Base-by-base conservation (phyloP, 2,113 vertebrate genomes). In the Dendrocopos noguchii region DNA sequence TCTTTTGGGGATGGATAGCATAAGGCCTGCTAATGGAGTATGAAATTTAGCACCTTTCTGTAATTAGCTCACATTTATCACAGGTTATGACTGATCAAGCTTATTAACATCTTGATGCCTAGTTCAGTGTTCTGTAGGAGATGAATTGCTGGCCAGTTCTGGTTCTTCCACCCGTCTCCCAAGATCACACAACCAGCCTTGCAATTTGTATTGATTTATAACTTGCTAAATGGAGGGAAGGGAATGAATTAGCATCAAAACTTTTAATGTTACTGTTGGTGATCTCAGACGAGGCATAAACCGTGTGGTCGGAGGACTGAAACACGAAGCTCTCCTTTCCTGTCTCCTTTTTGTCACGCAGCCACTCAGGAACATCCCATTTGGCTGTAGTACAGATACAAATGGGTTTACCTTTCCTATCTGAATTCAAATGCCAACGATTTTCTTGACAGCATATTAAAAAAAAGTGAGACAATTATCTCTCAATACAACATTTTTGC, bases 51-150 rank as follows among this genome's bases (percentile, higher is more conserved):
- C 75, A 91, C 79, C 93, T 89, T 95, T 89, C 57, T 20, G 12
- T 94, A 95, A 95, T 96, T 93, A 95, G 80, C 73, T 94, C 84
- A 33, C 92, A 93, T 93, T 93, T 93, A 93, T 94, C 91, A 87
- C 75, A 80, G 63, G 67, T 94, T 94, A 89, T 66, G 84, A 91
- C 63, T 71, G 91, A 93, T 87, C 85, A 94, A 85, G 84, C 93
- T 88, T 91, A 90, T 94, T 94, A 96, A 91, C 79, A 66, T 93
- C 91, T 73, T 75, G 84, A 75, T 91, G 82, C 68, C 70, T 93
- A 3, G 68, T 90, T 44, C 66, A 25, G n/a, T 79, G 72, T 66
- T 80, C 80, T 75, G 29, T 75, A 17, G 0, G 9, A 91, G 90
- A 87, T 77, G 80, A 94, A 85, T 87, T 78, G 67, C 72, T 33